Evolutionary conservation across 2,888 invertebrate species (phyloP).

Genomic region (Acleris sparsana): DNA sequence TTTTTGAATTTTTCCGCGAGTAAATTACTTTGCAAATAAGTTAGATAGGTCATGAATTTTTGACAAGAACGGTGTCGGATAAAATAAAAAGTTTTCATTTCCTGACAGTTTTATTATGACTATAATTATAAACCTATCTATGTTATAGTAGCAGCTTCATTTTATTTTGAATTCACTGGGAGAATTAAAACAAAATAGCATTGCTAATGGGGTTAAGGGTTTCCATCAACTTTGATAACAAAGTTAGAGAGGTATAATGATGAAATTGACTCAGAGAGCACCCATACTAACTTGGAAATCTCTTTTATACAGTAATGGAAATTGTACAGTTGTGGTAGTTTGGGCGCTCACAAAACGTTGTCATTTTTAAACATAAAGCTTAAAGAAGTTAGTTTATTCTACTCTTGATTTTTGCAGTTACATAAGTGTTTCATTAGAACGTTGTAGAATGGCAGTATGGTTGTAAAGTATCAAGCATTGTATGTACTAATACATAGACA

Average conservation of each 20-base stretch:
- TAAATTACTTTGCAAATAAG: conserved; percentile 22
- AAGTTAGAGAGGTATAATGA: conserved; percentile 21
- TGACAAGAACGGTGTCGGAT: conserved; percentile 6
- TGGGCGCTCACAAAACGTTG: too few relatives aligned
- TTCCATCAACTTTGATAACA: conserved; percentile 15
- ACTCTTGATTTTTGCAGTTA: too few relatives aligned
- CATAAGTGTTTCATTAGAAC: too few relatives aligned
- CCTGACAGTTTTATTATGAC: not conserved
- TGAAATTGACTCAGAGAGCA: conserved; percentile 23
- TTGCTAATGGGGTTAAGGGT: conserved; percentile 21
- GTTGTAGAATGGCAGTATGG: too few relatives aligned
- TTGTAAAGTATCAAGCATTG: too few relatives aligned
- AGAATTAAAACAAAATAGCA: conserved; percentile 19
- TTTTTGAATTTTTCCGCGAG: conserved; percentile 42
- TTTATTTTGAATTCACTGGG: not conserved
- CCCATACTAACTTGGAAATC: conserved; percentile 18
- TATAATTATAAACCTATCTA: too few relatives aligned
- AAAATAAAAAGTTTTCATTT: not conserved
- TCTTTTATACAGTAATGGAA: conserved; percentile 15
- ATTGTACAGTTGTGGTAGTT: conserved; percentile 17
- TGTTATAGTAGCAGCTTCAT: too few relatives aligned
- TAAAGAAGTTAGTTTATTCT: too few relatives aligned
- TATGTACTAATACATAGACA: too few relatives aligned
- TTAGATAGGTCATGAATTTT: conserved; percentile 16
- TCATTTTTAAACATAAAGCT: too few relatives aligned